Conservation (phyloP, 2,888 invertebrate species). For the Mycalesis mineus region DNA sequence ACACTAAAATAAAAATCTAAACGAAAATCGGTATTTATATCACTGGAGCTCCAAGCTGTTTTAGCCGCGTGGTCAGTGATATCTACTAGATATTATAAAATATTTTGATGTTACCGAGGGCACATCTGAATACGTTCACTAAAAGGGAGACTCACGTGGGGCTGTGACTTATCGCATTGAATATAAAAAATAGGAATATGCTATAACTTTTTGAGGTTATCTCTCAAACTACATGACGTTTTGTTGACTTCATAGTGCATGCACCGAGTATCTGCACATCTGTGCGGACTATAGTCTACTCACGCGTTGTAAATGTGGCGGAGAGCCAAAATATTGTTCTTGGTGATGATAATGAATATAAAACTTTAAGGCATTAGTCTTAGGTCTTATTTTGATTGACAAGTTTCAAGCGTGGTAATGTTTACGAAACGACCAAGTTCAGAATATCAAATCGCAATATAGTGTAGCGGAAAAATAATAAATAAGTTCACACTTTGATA, state of each 20-base stretch:
- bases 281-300: constrained; percentile 22
- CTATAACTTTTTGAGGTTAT: background rate
- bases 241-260: constrained; percentile 11
- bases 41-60: too few relatives aligned
- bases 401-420: background rate
- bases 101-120: too few relatives aligned
- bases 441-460: background rate
- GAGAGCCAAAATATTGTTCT: constrained; percentile 26
- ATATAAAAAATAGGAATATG: too few relatives aligned
- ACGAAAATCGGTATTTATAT: too few relatives aligned
- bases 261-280: constrained; percentile 14
- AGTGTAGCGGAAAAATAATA: background rate
- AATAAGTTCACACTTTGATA: background rate
- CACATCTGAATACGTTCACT: too few relatives aligned
- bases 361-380: constrained; percentile 15
- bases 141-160: too few relatives aligned
- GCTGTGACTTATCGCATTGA: too few relatives aligned
- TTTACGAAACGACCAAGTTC: constrained; percentile 9
- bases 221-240: constrained; percentile 4
- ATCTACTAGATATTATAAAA: too few relatives aligned
- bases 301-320: constrained; percentile 26
- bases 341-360: constrained; percentile 4
- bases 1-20: too few relatives aligned
- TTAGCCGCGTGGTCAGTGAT: too few relatives aligned
- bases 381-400: constrained; percentile 6